Base-by-base conservation (phyloP, 2,113 vertebrate genomes). In the Sylvilagus bachmani region DNA sequence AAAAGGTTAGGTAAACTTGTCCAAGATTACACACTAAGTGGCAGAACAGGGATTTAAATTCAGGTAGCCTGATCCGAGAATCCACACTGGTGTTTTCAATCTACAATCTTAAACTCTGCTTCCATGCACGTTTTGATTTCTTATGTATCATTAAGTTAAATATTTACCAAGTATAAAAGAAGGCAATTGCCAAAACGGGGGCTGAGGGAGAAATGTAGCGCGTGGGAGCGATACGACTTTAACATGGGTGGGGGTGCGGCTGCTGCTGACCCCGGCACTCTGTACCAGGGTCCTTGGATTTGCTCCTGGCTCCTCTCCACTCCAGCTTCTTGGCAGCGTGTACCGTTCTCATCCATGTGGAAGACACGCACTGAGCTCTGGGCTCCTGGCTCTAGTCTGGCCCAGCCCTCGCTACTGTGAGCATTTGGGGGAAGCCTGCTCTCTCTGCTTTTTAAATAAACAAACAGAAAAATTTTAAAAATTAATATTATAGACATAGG, bases 81-180 rank as follows among this genome's bases (percentile, higher is more conserved):
- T 70, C 77, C 83, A 83, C 44, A 75, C 1, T 36, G n/a, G n/a
- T 78, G 22, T 85, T 78, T 51, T 86, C n/a, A 89, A 5, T 62
- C 85, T 10, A 38, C 69, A 83, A 55, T 6, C 64, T 93, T 93
- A 69, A 88, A 81, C 17, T 79, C 64, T 84, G 81, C 51, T 92
- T 95, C 81, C 62, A 86, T 2, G 75, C 10, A 61, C 36, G 38
- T 58, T 84, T 77, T 88, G 69, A 88, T 80, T 88, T 94, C 66
- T 93, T 17, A 83, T 75, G 11, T 80, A 94, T 53, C 75, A 61
- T 36, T 58, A 95, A 69, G 17, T 80, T 74, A 96, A 77, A 86
- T 31, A 55, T 31, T 31, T 77, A 66, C 24, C 4, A 17, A 87
- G n/a, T 71, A 70, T 24, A 94, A 90, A 95, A 92, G 73, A 91